Evolutionary conservation across 2,888 invertebrate species (phyloP), one percentile per base, ranked within the genome.

Genomic region (Watsonalla binaria): DNA sequence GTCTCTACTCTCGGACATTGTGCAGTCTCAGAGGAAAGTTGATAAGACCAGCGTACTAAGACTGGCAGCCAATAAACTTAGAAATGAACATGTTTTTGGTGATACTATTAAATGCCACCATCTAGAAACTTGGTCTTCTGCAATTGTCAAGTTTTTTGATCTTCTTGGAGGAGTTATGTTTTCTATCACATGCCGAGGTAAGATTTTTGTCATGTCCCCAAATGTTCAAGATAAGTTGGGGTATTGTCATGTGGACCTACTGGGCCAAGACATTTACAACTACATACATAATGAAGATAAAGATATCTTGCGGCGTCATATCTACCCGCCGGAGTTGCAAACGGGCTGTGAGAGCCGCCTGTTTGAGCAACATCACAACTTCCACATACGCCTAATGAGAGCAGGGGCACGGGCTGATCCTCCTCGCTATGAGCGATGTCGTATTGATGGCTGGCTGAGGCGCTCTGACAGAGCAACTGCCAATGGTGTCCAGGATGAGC

Each of bases 41-140:
- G 98, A 98, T 86, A 98, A 98, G 87, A 97, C 97, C 33, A 96
- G 96, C 64, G 95, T 98, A 50, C 91, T 98, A 52, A 92, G 98
- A 66, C 93, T 97, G 56, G 95, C 97, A 1, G 97, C 97, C 51
- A 96, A 96, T 68, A 96, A 95, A 79, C 92, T 98, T 46, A 93
- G 97, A 54, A 93, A 96, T 60, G 93, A 96, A 78, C 95, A 96
- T 82, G 92, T 92, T 47, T 93, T 93, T 77, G 93, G 92, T 15
- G 87, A 92, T 60, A 84, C 91, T 34, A 81, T 91, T 35, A 90
- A 91, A 62, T 90, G 91, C 59, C 75, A 78, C 58, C 90, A 90
- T 56, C 64, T 84, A 54, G 92, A 84, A 68, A 91, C 86, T 37
- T 91, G 91, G 76, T 92, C 92, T 0, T 86, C 92, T 56, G 84